A percentile compares a stretch with the other conserved stretches of the same genome.
These are phyloP conservation scores for Drosophila kanapiae DNA, from an alignment of 1,140 invertebrate species.

Conservation along the genomic window DNA sequence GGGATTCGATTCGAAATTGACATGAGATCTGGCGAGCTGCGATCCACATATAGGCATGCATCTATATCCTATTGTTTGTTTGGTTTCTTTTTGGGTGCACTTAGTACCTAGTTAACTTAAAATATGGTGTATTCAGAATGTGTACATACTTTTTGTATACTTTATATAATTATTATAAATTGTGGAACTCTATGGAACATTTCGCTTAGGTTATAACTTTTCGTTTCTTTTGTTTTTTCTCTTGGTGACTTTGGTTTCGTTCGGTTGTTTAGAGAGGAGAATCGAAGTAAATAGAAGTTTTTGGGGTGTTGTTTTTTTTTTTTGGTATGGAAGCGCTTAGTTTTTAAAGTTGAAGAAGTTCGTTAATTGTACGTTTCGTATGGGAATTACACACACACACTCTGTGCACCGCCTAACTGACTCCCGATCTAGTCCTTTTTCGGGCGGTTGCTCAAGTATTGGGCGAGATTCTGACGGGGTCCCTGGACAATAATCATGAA, in stretches of 20 bases:
- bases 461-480: conserved; percentile 65
- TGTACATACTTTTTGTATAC: conserved; percentile 23
- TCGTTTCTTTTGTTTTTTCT: conserved; percentile 1
- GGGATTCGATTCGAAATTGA: conserved; percentile 57
- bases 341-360: conserved; percentile 61
- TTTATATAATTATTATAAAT: conserved; percentile 38
- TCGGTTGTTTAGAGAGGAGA: conserved; percentile 3
- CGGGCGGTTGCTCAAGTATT: conserved; percentile 61
- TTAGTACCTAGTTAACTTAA: conserved; percentile 58
- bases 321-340: conserved; percentile 69
- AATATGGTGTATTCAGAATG: conserved; percentile 43
- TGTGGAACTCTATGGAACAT: conserved; percentile 45
- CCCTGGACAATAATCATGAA: conserved; percentile 90
- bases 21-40: conserved; percentile 63
- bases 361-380: conserved; percentile 70
- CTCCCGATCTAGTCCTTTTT: conserved; percentile 53
- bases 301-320: not conserved
- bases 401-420: conserved; percentile 10
- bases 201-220: conserved; percentile 19
- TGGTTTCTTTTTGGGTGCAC: conserved; percentile 36
- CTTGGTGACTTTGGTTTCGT: not conserved
- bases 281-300: conserved; percentile 26
- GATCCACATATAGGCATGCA: conserved; percentile 23
- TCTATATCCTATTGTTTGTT: conserved; percentile 7
- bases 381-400: conserved; percentile 37